Base-by-base conservation (phyloP, 2,113 vertebrate genomes). In the Psettodes erumei region DNA sequence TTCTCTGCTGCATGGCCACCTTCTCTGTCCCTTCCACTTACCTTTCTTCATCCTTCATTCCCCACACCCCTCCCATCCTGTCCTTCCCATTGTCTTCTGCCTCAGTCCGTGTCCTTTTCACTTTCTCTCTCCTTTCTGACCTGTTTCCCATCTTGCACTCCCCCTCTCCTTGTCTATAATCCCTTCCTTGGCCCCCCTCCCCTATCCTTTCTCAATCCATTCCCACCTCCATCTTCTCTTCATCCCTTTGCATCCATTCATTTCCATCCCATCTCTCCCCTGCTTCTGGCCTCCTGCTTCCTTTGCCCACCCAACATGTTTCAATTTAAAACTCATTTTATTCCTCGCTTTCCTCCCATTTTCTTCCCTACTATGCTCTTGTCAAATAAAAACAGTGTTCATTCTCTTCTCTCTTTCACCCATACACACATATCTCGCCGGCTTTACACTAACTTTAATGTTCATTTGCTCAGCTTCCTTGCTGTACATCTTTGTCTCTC, bases 241-340 rank as follows among this genome's bases (percentile, higher is more conserved):
- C 18, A n/a, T 10, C 3, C 43, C 9, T 56, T 35, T 40, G 13
- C 16, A 47, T 42, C 33, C 10, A 21, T 40, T 59, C 0, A 15
- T 42, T 50, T 62, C 33, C 21, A 2, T 13, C 40, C 59, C 16
- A 28, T 37, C 18, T 13, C 32, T 6, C 27, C 25, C 51, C 6
- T 19, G 0, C 21, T 1, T 27, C 33, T 5, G 0, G 23, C 51
- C 16, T 21, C 48, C 37, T 45, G 12, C 40, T 70, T 27, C 37
- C 16, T 35, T 35, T 45, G 9, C 9, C 45, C 40, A 33, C 54
- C 32, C 37, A 1, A 65, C 68, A 40, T 16, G 16, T 50, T 75
- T 71, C 38, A 43, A 38, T 70, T 75, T 45, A 23, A 75, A 81
- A 67, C 45, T 33, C 43, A 70, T 75, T 75, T 64, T 40, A 60